Evolutionary conservation across 2,113 vertebrate genomes (phyloP), one percentile per base, ranked within the genome.

Genomic region (Lampris incognitus): DNA sequence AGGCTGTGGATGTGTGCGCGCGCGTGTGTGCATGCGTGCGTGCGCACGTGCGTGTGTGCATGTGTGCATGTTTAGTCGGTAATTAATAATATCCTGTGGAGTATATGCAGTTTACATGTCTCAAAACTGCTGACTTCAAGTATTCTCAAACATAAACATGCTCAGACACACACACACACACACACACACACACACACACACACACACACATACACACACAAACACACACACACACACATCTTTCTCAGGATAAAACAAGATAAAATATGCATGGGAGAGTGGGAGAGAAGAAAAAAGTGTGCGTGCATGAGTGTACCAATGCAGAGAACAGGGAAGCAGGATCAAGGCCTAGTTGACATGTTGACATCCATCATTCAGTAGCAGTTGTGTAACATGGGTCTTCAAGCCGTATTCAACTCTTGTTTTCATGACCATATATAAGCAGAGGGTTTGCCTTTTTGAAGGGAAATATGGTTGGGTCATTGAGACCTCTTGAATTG

Each of bases 51-150:
- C 13, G 64, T 64, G 59, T 61, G 72, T 41, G 9, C 64, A 77
- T 54, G 58, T 84, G 79, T 84, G 86, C 76, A 85, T 72, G 63
- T 76, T 81, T 83, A 84, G 87, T 86, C 75, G 75, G 70, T 85
- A 84, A 85, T 84, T 88, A 77, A 81, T 86, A 88, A 85, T 84
- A 84, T 83, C 77, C 77, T 3, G 5, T 70, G 75, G 74, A 85
- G 83, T 80, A 58, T 70, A 66, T 75, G 61, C 78, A 78, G 84
- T 88, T 87, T 89, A 79, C 64, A 84, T 75, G 71, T 67, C 68
- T 73, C 48, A 73, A 68, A 86, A 81, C 44, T 83, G 86, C 87
- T 89, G 86, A 92, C 78, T 89, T 72, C 68, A 50, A 80, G 84
- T 69, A 79, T 78, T 79, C 36, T 41, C 1, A 41, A 5, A 46